Conservation (phyloP, 2,113 vertebrate genomes). For the Etheostoma spectabile region DNA sequence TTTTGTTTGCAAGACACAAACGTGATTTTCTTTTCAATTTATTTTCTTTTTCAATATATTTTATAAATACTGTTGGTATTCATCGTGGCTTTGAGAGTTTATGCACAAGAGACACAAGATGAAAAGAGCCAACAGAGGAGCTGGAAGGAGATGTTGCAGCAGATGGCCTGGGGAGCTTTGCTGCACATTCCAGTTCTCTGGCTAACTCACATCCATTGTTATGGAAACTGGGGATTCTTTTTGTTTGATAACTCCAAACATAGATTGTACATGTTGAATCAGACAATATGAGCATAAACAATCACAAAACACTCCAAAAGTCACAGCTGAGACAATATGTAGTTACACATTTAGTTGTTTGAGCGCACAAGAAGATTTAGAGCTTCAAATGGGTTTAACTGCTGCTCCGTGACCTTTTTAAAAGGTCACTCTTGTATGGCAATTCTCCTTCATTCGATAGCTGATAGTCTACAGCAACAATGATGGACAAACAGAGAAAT, state of each 20-base stretch:
- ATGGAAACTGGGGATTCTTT: conserved; percentile 26
- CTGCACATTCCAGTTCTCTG: conserved; percentile 13
- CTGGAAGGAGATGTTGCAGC: conserved; percentile 46
- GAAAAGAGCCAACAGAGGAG: conserved; percentile 54
- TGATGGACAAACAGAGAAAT: neutral
- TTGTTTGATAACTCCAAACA: conserved; percentile 37
- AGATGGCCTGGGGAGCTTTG: conserved; percentile 49
- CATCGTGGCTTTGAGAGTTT: conserved; percentile 38
- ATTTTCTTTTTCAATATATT: conserved; percentile 49
- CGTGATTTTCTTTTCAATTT: conserved; percentile 32
- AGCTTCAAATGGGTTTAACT: neutral
- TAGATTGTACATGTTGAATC: conserved; percentile 23
- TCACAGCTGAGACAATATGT: conserved; percentile 26
- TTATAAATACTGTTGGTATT: conserved; percentile 42
- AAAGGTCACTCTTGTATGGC: neutral
- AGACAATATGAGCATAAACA: conserved; percentile 25
- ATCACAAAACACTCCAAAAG: neutral
- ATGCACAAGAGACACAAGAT: conserved; percentile 59
- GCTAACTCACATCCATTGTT: conserved; percentile 43
- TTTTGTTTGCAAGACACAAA: conserved; percentile 32
- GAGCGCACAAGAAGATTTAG: neutral
- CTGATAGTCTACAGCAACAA: neutral
- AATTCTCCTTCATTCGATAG: neutral
- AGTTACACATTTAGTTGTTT: neutral
- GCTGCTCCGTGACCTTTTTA: neutral